These are phyloP conservation scores for Enteromius trimaculatus DNA, from an alignment of 2,797 vertebrate genomes.

Conservation along the genomic window DNA sequence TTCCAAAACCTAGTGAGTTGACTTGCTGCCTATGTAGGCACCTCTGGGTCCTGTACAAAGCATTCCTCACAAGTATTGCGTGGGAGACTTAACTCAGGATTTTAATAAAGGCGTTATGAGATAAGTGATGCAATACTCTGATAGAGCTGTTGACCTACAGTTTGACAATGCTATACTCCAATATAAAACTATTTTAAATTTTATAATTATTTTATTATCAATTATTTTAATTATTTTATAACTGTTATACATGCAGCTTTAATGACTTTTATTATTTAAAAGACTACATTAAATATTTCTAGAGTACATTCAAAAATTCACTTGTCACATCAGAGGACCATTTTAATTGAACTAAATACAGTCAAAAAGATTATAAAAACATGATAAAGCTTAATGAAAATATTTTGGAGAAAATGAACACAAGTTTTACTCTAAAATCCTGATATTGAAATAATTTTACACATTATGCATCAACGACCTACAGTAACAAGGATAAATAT, in stretches of 20 bases:
- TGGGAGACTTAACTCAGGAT: neutral
- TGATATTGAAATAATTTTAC: neutral
- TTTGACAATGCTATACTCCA: conserved; percentile 8
- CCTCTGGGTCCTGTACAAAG: neutral
- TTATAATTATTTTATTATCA: conserved; percentile 20
- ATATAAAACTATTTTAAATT: neutral
- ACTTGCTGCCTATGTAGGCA: conserved; percentile 3
- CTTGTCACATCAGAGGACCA: neutral
- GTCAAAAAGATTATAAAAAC: neutral
- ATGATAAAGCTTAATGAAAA: neutral
- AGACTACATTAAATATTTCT: conserved; percentile 1
- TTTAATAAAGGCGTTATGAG: neutral
- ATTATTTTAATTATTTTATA: conserved; percentile 20
- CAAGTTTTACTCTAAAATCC: neutral
- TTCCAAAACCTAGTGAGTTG: conserved; percentile 3
- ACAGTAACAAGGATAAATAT: neutral
- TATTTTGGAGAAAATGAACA: neutral
- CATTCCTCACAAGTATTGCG: neutral
- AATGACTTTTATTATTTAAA: conserved; percentile 6
- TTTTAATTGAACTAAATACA: neutral
- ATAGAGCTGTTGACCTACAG: conserved; percentile 5
- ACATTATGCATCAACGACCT: neutral
- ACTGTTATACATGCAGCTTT: neutral
- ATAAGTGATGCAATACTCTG: conserved; percentile 5
- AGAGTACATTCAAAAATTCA: neutral